These are phyloP conservation scores for Schizaphis graminum DNA, from an alignment of 2,888 invertebrate genomes.

Conservation along the genomic window DNA sequence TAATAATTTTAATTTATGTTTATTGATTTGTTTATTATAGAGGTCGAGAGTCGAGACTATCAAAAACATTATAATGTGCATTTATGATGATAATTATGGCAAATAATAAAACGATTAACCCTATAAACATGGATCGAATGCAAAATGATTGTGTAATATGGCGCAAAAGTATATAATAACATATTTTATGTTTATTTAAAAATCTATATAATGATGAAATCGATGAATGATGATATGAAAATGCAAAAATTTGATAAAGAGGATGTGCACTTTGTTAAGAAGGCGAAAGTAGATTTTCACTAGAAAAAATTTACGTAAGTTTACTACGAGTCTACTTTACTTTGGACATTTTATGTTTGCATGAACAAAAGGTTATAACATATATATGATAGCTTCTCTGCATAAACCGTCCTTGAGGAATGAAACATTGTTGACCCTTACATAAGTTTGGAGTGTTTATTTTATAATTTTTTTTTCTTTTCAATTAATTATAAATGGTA, in stretches of 20 bases:
- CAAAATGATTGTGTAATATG: neutral
- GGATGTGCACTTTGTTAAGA: neutral
- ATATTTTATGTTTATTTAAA: neutral
- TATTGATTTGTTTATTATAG: neutral
- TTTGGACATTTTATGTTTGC: neutral
- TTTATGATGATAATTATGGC: neutral
- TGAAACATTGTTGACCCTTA: neutral
- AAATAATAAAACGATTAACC: slow-evolving; percentile 1
- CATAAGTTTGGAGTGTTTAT: neutral
- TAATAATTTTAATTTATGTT: neutral
- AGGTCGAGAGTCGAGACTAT: neutral
- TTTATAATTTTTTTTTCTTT: neutral
- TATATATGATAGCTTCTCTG: neutral
- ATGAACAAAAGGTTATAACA: neutral
- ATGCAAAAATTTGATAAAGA: neutral
- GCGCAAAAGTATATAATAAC: neutral
- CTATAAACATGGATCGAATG: neutral
- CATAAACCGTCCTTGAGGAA: neutral
- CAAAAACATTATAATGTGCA: neutral
- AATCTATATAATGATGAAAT: neutral
- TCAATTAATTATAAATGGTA: neutral
- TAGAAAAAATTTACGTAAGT: neutral
- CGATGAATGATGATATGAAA: neutral
- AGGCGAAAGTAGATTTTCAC: neutral
- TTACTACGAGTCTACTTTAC: neutral